phyloP scores from a whole-genome alignment of 2,888 invertebrate species.

The Pseudococcus viburni region DNA sequence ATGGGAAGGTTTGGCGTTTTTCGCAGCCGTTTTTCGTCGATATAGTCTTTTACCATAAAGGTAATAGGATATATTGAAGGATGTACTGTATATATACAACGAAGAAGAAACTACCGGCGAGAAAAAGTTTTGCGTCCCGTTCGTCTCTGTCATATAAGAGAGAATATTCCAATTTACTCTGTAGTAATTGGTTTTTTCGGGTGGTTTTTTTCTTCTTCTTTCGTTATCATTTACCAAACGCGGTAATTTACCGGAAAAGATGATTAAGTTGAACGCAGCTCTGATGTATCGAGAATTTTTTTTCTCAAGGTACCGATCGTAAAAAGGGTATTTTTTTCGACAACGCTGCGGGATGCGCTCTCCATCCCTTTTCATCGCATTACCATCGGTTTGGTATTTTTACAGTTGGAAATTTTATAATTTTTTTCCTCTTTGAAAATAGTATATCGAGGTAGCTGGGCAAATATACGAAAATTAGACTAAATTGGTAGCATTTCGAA shows the following conservation, averaged over 20 bases:
- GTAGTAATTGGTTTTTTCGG: conserved; percentile 45
- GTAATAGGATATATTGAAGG: conserved; percentile 43
- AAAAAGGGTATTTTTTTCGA: background rate
- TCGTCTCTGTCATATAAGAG: background rate
- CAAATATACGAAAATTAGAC: background rate
- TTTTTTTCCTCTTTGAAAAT: background rate
- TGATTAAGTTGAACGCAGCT: conserved; percentile 16
- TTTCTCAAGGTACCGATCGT: background rate
- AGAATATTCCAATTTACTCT: conserved; percentile 3
- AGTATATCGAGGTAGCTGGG: no score
- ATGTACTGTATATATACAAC: background rate
- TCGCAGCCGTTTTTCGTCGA: background rate
- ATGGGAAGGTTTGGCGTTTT: background rate
- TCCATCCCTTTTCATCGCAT: background rate
- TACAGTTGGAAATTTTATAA: background rate
- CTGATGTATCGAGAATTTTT: conserved; percentile 23
- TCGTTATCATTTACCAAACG: conserved; percentile 17
- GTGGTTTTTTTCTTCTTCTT: background rate
- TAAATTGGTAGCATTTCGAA: background rate
- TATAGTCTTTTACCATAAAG: conserved; percentile 29
- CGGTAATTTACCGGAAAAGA: conserved; percentile 37
- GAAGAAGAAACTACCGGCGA: background rate
- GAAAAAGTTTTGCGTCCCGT: background rate
- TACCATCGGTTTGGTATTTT: background rate
- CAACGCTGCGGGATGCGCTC: background rate